Conservation (phyloP, 2,888 invertebrate species). For the Sclerodermus sp. region DNA sequence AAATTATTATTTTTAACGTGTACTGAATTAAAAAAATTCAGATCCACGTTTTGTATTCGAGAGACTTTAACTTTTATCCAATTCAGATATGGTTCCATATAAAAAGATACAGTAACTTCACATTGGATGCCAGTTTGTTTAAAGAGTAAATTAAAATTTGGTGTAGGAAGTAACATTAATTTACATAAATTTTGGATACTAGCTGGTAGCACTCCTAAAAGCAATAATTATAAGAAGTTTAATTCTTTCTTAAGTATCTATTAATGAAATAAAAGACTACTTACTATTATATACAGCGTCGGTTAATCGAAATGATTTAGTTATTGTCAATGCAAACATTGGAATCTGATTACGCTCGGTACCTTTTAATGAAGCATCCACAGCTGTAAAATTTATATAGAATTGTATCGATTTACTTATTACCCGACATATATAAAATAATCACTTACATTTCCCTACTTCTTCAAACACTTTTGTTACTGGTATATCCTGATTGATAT, state of each 20-base stretch:
- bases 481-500: conserved; percentile 40
- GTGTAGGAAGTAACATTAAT: conserved; percentile 28
- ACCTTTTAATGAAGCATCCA: conserved; percentile 41
- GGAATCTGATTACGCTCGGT: conserved; percentile 46
- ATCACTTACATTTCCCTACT: conserved; percentile 43
- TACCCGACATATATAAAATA: neutral
- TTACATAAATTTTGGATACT: conserved; percentile 26
- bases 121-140: conserved; percentile 28
- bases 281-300: conserved; percentile 36
- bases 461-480: conserved; percentile 46
- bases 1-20: conserved; percentile 36
- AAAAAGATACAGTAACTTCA: conserved; percentile 28
- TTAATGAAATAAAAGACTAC: conserved; percentile 1
- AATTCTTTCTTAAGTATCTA: neutral
- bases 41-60: conserved; percentile 25
- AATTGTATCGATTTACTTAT: neutral
- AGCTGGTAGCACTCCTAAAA: conserved; percentile 25
- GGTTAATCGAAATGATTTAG: conserved; percentile 43
- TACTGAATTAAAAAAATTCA: conserved; percentile 38
- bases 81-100: conserved; percentile 40
- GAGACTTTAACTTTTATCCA: conserved; percentile 28
- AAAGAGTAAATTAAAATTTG: conserved; percentile 30
- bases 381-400: conserved; percentile 32
- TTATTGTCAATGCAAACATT: conserved; percentile 43
- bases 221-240: neutral